phyloP scores from a whole-genome alignment of 2,797 vertebrate genomes.

The Sus cebifrons region DNA sequence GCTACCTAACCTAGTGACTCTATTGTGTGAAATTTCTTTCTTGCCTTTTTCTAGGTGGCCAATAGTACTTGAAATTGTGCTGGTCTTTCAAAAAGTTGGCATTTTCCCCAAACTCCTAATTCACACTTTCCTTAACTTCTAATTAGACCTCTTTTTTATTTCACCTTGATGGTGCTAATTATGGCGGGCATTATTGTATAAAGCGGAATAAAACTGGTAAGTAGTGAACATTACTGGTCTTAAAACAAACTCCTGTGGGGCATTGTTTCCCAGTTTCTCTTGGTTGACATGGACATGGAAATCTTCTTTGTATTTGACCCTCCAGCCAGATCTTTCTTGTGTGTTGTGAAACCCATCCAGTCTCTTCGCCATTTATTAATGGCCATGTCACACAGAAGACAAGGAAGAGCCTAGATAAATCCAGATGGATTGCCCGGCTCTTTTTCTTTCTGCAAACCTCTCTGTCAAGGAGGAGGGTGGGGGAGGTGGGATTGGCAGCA shows the following conservation, averaged over 20 bases:
- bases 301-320: neutral
- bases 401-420: neutral
- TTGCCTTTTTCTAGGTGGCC: neutral
- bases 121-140: neutral
- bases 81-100: constrained; percentile 21
- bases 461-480: neutral
- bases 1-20: neutral
- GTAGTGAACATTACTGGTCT: neutral
- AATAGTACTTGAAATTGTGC: neutral
- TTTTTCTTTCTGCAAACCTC: neutral
- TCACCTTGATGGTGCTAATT: neutral
- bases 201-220: neutral
- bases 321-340: neutral
- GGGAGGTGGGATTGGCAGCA: neutral
- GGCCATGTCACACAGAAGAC: neutral
- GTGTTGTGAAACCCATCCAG: neutral
- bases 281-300: neutral
- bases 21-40: neutral
- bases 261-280: neutral
- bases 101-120: neutral
- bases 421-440: neutral
- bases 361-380: neutral
- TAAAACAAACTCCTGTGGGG: neutral
- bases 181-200: neutral
- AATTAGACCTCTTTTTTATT: constrained; percentile 7